phyloP scores from a whole-genome alignment of 2,888 invertebrate species.

The Athetis lepigone region DNA sequence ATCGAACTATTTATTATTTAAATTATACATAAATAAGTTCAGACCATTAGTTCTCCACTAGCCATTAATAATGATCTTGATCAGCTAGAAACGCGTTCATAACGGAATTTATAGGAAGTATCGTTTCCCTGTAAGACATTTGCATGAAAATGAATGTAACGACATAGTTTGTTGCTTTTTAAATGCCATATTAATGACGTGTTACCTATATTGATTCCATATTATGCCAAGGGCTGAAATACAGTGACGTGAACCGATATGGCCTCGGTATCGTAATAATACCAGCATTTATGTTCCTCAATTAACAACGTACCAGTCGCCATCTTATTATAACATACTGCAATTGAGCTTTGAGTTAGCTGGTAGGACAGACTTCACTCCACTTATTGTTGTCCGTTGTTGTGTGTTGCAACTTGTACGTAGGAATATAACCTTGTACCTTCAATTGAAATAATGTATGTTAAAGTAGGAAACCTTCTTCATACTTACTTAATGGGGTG shows the following conservation, averaged over 20 bases:
- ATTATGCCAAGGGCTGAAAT: conserved; percentile 60
- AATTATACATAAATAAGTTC: not conserved
- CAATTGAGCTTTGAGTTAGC: conserved; percentile 35
- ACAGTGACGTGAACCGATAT: conserved; percentile 33
- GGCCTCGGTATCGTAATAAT: conserved; percentile 64
- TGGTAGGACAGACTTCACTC: conserved; percentile 9
- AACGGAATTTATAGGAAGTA: conserved; percentile 21
- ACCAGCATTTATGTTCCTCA: conserved; percentile 62
- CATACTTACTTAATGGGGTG: no score
- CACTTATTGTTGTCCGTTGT: no score
- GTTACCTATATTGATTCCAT: conserved; percentile 25
- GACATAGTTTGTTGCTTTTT: conserved; percentile 26
- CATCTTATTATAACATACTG: conserved; percentile 28
- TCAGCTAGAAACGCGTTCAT: conserved; percentile 9
- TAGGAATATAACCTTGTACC: not conserved
- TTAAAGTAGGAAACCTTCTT: no score
- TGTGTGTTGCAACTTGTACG: not conserved
- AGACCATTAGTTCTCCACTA: not conserved
- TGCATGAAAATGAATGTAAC: conserved; percentile 27
- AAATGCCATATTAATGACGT: conserved; percentile 38
- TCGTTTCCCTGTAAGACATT: conserved; percentile 37
- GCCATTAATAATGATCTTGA: not conserved
- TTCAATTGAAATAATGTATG: not conserved
- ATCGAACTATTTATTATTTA: not conserved
- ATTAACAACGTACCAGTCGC: conserved; percentile 44